Base-by-base conservation (phyloP, 1,140 invertebrate species). In the Drosophila mauritiana region DNA sequence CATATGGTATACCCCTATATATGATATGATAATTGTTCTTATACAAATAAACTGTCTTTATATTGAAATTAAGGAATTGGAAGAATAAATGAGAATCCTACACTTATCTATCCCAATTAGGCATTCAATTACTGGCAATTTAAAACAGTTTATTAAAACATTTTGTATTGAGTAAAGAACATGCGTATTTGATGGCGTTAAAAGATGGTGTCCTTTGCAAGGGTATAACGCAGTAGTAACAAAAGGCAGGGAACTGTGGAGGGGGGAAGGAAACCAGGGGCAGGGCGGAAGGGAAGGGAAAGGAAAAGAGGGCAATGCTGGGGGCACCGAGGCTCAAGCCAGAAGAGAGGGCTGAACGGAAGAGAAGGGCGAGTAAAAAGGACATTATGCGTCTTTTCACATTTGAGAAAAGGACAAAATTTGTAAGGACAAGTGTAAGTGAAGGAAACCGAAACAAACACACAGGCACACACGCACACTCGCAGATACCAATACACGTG, bases 331-430 rank as follows among this genome's bases (percentile, higher is more conserved):
- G 25, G 8, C 13, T 3, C 48, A 6, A 10, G 48, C 48, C 15
- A 46, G 53, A 17, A 37, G 43, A 37, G 40, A 48, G 53, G 43
- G 57, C 15, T 51, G 40, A 27, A 36, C 36, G 37, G 52, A 49
- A 48, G 37, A 46, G 57, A 43, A 63, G 65, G 76, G 65, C 77
- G 40, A 76, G 65, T 79, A 88, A 90, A 89, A 89, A 90, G 84
- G 84, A 90, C 84, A 89, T 89, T 89, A 90, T 89, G 85, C 84
- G 84, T 89, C 84, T 89, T 89, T 89, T 89, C 84, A 89, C 84
- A 89, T 89, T 90, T 89, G 85, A 89, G 84, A 89, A 89, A 89
- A 89, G 85, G 84, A 89, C 84, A 89, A 89, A 89, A 89, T 89
- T 89, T 89, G 84, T 89, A 89, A 89, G 84, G 84, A 89, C 84